phyloP scores from a whole-genome alignment of 2,113 vertebrate species.

The Rhizomys pruinosus region DNA sequence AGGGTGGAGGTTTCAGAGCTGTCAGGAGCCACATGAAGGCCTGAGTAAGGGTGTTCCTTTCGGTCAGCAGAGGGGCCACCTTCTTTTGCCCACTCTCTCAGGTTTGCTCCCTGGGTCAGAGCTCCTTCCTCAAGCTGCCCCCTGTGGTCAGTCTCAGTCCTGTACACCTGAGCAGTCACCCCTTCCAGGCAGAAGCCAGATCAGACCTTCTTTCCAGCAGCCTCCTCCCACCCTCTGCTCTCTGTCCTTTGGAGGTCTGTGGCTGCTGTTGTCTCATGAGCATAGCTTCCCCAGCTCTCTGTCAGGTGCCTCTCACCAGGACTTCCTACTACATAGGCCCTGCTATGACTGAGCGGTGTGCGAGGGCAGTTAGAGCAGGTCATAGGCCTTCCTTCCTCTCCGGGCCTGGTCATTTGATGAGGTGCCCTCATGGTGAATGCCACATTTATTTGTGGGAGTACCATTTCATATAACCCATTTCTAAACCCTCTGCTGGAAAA shows the following conservation, averaged over 20 bases:
- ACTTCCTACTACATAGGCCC: not conserved
- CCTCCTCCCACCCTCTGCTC: not conserved
- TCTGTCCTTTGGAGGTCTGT: not conserved
- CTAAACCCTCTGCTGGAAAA: conserved; percentile 14
- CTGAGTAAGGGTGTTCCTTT: too few relatives aligned
- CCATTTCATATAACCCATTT: not conserved
- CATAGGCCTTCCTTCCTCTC: not conserved
- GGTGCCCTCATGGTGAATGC: not conserved
- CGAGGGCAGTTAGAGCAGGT: not conserved
- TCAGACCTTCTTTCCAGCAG: not conserved
- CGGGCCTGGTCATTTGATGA: not conserved
- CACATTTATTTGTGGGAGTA: not conserved
- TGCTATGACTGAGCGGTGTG: fast-evolving
- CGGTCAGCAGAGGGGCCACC: not conserved
- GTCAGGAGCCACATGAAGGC: not conserved
- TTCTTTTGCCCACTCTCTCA: not conserved
- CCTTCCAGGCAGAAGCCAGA: not conserved
- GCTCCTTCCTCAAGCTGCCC: not conserved
- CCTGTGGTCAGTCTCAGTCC: not conserved
- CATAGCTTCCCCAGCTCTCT: too few relatives aligned
- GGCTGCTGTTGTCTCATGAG: fast-evolving
- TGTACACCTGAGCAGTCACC: not conserved
- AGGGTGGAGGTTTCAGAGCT: fast-evolving
- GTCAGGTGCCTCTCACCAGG: not conserved
- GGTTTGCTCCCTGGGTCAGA: not conserved